Evolutionary conservation across 2,888 invertebrate genomes (phyloP), one percentile per base, ranked within the genome.

Genomic region (Pandemis heparana): DNA sequence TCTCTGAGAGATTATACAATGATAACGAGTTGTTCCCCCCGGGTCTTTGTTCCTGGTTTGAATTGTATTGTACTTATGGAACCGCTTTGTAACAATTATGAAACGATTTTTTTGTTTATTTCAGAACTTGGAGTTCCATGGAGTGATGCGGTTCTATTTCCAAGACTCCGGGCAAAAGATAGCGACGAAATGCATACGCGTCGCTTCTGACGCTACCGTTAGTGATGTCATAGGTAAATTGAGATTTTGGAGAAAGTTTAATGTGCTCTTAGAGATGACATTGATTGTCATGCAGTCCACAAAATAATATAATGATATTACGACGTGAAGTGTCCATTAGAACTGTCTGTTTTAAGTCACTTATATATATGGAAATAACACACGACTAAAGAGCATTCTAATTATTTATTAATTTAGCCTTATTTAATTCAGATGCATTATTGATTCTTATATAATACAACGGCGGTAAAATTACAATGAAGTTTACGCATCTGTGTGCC

Each of bases 111-210:
- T 6, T 41, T 23, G 6, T 73, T 74, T 76, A 83, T 95, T 95
- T 48, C 95, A 99, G 99, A 98, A 98, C 85, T 95, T 99, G 92
- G 99, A 99, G 92, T 99, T 99, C 93, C 99, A 99, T 94, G 99
- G 99, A 64, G 99, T 99, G 75, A 99, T 99, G 98, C 96, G 99
- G 83, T 99, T 99, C 95, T 99, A 99, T 94, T 99, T 99, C 92
- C 99, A 99, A 97, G 99, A 99, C 92, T 98, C 98, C 70, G 99
- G 99, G 66, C 98, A 99, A 93, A 99, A 99, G 95, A 99, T 99
- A 75, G 98, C 99, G 71, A 99, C 99, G 63, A 99, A 99, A 95
- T 99, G 99, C 92, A 99, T 99, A 82, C 96, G 99, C 72, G 99
- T 99, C 66, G 98, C 99, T 66, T 99, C 98, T 75, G 98, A 99